Percentiles rank a stretch among this genome's conserved stretches.
These are phyloP conservation scores for Perodicticus potto DNA, from an alignment of 2,797 vertebrate genomes.

Conservation along the genomic window DNA sequence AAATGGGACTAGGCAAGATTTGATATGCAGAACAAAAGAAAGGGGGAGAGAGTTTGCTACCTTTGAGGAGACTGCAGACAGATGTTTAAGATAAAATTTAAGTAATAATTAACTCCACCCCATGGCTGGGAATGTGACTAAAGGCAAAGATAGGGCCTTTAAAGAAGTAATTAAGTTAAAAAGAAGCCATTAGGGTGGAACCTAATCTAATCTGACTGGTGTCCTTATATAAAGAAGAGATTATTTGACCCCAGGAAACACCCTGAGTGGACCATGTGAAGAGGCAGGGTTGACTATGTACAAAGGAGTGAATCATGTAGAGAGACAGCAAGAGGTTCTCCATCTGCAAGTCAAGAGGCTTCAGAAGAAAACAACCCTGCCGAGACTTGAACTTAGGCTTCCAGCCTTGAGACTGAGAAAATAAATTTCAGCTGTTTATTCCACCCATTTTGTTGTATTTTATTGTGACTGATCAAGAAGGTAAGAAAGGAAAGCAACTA, in stretches of 20 bases:
- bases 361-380: not conserved
- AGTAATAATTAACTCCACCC: not conserved
- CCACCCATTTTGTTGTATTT: not conserved
- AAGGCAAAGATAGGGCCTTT: not conserved
- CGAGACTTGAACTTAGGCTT: not conserved
- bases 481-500: not conserved
- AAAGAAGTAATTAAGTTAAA: not conserved
- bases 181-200: not conserved
- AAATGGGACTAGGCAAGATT: not conserved
- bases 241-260: not conserved
- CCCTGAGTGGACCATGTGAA: not conserved
- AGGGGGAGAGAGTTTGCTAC: not conserved
- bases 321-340: not conserved
- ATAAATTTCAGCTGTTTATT: not conserved
- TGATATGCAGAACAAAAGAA: not conserved
- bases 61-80: not conserved
- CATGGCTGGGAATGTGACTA: not conserved
- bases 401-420: not conserved
- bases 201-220: not conserved
- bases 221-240: not conserved
- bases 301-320: not conserved
- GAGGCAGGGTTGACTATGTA: not conserved
- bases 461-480: not conserved
- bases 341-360: not conserved
- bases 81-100: not conserved